Evolutionary conservation across 2,888 invertebrate genomes (phyloP), one percentile per base, ranked within the genome.

Genomic region (Ecdyonurus torrentis): DNA sequence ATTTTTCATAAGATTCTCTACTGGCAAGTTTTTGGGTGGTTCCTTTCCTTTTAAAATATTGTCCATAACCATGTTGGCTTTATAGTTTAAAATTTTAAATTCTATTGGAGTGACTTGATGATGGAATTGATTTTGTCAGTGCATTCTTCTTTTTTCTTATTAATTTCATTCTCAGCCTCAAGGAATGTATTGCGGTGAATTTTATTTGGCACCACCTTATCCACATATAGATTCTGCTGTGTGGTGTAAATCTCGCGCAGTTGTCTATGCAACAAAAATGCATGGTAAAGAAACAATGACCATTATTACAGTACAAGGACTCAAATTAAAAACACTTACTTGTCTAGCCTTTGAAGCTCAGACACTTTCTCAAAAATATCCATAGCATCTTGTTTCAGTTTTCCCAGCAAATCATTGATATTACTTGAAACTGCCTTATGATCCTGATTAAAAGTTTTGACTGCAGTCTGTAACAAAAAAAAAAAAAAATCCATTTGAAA

Each of bases 161-260:
- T 74, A 52, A 81, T 75, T 23, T 72, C 73, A 61, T 76, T 72
- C 68, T 84, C 84, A 19, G 75, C 75, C 55, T 84, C 83, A 52
- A 83, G 72, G 70, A 83, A 84, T 66, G 78, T 78, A 64, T 78
- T 78, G 65, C 83, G 78, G 61, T 74, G 75, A 67, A 84, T 62
- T 72, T 83, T 84, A 10, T 80, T 81, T 2, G 78, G 75, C 22
- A 84, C 79, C 53, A 85, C 72, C 70, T 82, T 83, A 67, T 85
- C 85, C n/a, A 81, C 78, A 65, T 78, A 77, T 20, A 78, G 71
- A 22, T 77, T 75, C 66, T 81, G 81, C 55, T 76, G 76, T 62
- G 77, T 76, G 64, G 72, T 72, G 66, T 76, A 77, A 1, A 76
- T 66, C 61, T 77, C 78, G 65, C 75, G 76, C 52, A 78, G 68